Evolutionary conservation across 2,888 invertebrate genomes (phyloP), one percentile per base, ranked within the genome.

Genomic region (Scaptomyza tumidula): DNA sequence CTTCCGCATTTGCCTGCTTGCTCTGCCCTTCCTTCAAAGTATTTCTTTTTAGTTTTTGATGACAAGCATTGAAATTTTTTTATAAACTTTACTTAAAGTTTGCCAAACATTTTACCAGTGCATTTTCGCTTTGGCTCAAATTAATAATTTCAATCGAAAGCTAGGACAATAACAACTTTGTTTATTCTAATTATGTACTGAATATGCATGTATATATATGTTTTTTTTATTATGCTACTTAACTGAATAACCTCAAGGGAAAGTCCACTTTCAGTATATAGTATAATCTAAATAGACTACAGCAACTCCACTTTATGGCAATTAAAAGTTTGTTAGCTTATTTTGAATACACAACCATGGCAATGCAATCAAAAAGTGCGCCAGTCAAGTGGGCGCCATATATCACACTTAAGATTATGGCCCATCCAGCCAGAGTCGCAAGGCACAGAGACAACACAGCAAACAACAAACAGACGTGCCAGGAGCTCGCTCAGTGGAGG

Each of bases 371-470:
- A 79, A 71, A 75, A 62, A 55, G 37, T 60, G 35, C 14, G 41
- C 63, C 50, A 63, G 60, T 63, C 46, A 56, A 77, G 72, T 59
- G 67, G 45, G 41, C 61, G 64, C 63, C 65, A 64, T 78, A 61
- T 64, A 74, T 78, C 65, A 75, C 61, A 78, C 61, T 78, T 67
- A 63, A 69, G 81, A 69, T 71, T 71, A 71, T 52, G 65, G 53
- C 29, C 46, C 27, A 29, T 7, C 10, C 41, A 14, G 48, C 65
- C 56, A 50, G 39, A 64, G 52, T n/a, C 33, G 41, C 39, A 14
- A 14, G 16, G 33, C 24, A 14, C 27, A 48, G 7, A 41, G 48
- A n/a, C 13, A 76, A 35, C 61, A 46, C 41, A 41, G 16, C 41
- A 37, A 37, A 39, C 39, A 35, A 58, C 48, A 58, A 48, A 39